Evolutionary conservation across 2,888 invertebrate species (phyloP).

Genomic region (Drosophila buzzatii): DNA sequence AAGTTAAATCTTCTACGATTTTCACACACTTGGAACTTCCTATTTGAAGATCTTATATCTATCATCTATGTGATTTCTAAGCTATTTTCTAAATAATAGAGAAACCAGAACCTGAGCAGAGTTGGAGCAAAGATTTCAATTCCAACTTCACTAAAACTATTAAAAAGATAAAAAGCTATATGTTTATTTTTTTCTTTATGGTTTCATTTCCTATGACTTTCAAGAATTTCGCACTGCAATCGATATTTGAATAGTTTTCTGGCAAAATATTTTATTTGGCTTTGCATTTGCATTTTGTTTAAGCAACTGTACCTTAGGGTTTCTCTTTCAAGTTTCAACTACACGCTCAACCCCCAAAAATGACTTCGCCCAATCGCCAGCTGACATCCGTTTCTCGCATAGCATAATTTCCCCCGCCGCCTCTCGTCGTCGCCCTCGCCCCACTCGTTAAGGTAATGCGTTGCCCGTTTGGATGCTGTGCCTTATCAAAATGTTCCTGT

Average conservation of each 20-base stretch:
- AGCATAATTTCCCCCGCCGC: background rate
- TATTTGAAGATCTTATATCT: background rate
- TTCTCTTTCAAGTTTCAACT: background rate
- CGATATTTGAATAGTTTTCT: background rate
- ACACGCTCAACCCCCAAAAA: background rate
- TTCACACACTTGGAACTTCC: too few relatives aligned
- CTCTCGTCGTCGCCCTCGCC: background rate
- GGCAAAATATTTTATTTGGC: conserved; percentile 1
- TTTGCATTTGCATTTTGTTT: conserved; percentile 8
- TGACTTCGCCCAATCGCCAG: background rate
- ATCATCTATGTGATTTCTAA: background rate
- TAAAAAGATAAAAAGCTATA: background rate
- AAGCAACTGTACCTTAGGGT: conserved; percentile 16
- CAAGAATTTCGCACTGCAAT: background rate
- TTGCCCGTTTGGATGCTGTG: conserved; percentile 14
- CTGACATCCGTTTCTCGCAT: background rate
- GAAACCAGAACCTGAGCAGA: background rate
- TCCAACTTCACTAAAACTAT: too few relatives aligned
- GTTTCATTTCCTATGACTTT: too few relatives aligned
- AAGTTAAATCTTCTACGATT: too few relatives aligned
- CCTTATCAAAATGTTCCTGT: conserved; percentile 44
- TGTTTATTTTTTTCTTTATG: background rate
- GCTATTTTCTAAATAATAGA: background rate
- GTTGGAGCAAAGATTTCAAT: background rate
- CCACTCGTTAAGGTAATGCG: conserved; percentile 30